Percentiles rank a stretch among this genome's conserved stretches.
Evolutionary conservation across 2,888 invertebrate genomes (phyloP).

Genomic region (Eueremaeus valkanovi): DNA sequence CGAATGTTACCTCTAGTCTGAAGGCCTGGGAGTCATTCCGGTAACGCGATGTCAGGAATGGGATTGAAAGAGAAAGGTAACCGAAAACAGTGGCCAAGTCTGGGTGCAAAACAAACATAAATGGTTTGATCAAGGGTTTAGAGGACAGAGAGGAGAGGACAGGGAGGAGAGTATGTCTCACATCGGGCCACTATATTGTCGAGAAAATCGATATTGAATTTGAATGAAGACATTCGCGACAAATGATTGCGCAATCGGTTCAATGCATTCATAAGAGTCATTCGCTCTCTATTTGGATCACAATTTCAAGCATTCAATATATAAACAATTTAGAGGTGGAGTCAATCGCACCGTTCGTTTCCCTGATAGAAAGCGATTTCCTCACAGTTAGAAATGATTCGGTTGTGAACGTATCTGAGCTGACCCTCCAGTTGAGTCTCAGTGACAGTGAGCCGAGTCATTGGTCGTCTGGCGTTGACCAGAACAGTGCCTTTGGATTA

Average conservation of each 20-base stretch:
- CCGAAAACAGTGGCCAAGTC: slow-evolving; percentile 94
- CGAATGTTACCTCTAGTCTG: slow-evolving; percentile 55
- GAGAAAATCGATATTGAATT: slow-evolving; percentile 79
- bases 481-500: slow-evolving; percentile 56
- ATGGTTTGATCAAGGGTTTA: too few relatives aligned
- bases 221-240: slow-evolving; percentile 50
- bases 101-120: slow-evolving; percentile 52
- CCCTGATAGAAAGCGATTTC: slow-evolving; percentile 71
- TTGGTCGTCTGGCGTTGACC: slow-evolving; percentile 80
- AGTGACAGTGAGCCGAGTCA: slow-evolving; percentile 80
- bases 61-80: slow-evolving; percentile 88
- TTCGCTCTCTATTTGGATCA: slow-evolving; percentile 27
- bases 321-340: background rate
- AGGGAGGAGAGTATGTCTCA: slow-evolving; percentile 56
- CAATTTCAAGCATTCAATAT: background rate
- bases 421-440: slow-evolving; percentile 98
- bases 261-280: slow-evolving; percentile 39
- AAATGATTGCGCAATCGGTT: slow-evolving; percentile 34
- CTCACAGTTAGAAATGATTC: slow-evolving; percentile 94
- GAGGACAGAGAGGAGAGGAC: background rate
- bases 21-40: slow-evolving; percentile 66
- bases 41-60: slow-evolving; percentile 77
- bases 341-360: slow-evolving; percentile 65
- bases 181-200: slow-evolving; percentile 97
- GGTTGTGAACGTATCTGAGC: slow-evolving; percentile 91